A percentile compares a stretch with the other conserved stretches of the same genome.
These are phyloP conservation scores for Uloborus diversus DNA, from an alignment of 1,140 invertebrate genomes.

Conservation along the genomic window DNA sequence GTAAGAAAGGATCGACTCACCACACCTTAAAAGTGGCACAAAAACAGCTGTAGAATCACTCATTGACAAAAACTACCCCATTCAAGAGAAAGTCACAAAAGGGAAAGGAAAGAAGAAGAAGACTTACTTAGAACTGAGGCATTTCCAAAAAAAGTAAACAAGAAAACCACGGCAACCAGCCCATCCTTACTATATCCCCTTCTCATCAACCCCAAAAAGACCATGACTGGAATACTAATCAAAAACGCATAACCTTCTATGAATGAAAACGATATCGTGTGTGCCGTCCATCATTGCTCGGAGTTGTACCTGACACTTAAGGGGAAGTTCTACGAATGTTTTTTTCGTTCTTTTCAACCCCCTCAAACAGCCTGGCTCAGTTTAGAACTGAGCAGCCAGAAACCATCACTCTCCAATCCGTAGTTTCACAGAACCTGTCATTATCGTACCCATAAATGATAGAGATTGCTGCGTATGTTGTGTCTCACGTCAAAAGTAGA, in stretches of 20 bases:
- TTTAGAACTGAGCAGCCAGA: neutral
- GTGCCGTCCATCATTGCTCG: constrained; percentile 1
- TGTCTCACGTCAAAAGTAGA: constrained; percentile 39
- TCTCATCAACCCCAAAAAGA: neutral
- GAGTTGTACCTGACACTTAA: neutral
- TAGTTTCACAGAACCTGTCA: neutral
- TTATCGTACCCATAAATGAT: constrained; percentile 32
- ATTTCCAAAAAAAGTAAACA: neutral
- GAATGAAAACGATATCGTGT: constrained; percentile 8
- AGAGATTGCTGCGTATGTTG: neutral
- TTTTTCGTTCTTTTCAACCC: neutral
- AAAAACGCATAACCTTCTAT: constrained; percentile 2
- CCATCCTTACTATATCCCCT: constrained; percentile 4
- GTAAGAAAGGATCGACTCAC: constrained; percentile 10
- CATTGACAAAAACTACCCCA: constrained; percentile 24
- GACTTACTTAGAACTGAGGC: neutral
- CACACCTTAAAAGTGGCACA: constrained; percentile 6
- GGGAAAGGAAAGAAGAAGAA: neutral
- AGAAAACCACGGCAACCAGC: neutral
- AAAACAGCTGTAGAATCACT: neutral
- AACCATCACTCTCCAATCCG: constrained; percentile 3
- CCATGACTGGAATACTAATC: constrained; percentile 33
- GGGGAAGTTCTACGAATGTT: too few relatives aligned
- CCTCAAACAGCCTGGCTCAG: neutral
- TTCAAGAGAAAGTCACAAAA: constrained; percentile 20